phyloP scores from a whole-genome alignment of 2,797 vertebrate species.

The Lithobates pipiens region DNA sequence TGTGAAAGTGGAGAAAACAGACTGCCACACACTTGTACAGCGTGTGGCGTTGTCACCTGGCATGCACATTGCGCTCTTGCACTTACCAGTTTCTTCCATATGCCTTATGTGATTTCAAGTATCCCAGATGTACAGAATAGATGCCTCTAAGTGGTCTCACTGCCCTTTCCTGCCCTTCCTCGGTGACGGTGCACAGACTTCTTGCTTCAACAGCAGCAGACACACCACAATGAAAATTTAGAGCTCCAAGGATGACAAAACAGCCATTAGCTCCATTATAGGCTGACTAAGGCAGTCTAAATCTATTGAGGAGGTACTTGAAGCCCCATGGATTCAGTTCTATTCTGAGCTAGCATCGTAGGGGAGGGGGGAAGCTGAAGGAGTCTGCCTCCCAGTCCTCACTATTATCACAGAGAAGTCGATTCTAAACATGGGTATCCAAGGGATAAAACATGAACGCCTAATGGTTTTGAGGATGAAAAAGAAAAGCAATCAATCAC shows the following conservation, averaged over 20 bases:
- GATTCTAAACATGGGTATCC: conserved; percentile 58
- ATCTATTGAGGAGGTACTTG: conserved; percentile 80
- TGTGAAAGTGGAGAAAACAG: neutral
- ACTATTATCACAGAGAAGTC: conserved; percentile 47
- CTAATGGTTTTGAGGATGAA: conserved; percentile 33
- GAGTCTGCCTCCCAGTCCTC: conserved; percentile 44
- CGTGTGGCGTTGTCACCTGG: neutral
- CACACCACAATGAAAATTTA: conserved; percentile 81
- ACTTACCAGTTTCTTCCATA: conserved; percentile 92
- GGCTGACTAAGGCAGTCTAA: conserved; percentile 79
- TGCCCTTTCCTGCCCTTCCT: conserved; percentile 77
- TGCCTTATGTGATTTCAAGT: conserved; percentile 74
- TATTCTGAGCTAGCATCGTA: conserved; percentile 66
- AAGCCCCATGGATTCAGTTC: conserved; percentile 76
- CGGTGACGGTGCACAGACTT: conserved; percentile 74
- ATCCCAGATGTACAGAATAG: conserved; percentile 75
- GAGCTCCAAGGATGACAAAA: conserved; percentile 84
- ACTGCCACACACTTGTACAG: neutral
- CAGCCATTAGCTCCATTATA: conserved; percentile 87
- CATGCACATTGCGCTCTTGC: conserved; percentile 59
- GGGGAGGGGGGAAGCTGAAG: conserved; percentile 51
- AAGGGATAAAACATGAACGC: conserved; percentile 45
- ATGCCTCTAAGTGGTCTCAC: conserved; percentile 68
- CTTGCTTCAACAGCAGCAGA: conserved; percentile 79
- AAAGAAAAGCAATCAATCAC: conserved; percentile 24